Conservation (phyloP, 2,888 invertebrate species). For the Deroplatys truncata region DNA sequence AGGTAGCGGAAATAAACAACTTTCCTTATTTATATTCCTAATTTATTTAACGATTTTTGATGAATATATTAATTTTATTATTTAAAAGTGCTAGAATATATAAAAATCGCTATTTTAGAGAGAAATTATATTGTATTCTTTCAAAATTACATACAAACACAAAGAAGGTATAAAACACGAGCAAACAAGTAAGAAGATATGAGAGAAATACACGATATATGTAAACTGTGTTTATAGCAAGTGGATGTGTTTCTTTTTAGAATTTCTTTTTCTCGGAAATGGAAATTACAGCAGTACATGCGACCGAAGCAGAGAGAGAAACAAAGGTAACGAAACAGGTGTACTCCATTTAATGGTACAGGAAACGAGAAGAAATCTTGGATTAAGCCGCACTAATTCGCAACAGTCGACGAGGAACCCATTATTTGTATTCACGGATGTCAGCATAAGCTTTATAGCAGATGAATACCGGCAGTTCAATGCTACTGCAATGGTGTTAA, state of each 20-base stretch:
- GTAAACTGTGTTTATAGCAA: neutral
- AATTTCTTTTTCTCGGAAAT: neutral
- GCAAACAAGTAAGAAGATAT: no score
- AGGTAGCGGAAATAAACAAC: no score
- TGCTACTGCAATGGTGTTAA: neutral
- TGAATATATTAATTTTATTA: no score
- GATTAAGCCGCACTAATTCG: neutral
- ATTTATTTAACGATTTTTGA: no score
- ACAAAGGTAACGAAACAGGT: neutral
- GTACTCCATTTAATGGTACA: neutral
- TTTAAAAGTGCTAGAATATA: no score
- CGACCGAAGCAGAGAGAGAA: neutral
- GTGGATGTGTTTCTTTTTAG: neutral
- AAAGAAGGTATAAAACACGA: no score
- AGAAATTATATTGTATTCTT: no score
- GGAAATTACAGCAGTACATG: neutral
- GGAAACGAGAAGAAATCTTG: neutral
- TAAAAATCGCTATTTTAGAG: no score
- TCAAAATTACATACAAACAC: no score
- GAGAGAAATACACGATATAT: neutral
- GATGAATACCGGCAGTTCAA: neutral
- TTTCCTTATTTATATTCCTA: no score
- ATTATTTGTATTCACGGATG: neutral
- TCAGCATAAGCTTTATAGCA: neutral
- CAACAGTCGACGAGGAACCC: neutral